phyloP scores from a whole-genome alignment of 2,797 vertebrate species.

The Halcyon leucocephala region DNA sequence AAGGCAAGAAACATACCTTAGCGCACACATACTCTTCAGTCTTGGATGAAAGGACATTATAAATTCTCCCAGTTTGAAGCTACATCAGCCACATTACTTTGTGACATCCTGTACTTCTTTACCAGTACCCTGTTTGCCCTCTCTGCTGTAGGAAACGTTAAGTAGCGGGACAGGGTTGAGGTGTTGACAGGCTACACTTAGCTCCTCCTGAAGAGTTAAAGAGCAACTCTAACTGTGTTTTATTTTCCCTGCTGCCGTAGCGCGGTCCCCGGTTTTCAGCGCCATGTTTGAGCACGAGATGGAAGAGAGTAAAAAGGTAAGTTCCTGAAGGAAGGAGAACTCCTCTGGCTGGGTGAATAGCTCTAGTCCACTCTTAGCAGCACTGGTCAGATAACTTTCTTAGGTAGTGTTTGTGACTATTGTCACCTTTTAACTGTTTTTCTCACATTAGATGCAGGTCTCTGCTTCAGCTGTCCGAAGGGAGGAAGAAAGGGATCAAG shows the following conservation, averaged over 20 bases:
- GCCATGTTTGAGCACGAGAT: conserved; percentile 95
- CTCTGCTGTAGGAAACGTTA: background rate
- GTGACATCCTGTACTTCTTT: background rate
- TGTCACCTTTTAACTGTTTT: background rate
- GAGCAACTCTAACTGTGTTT: background rate
- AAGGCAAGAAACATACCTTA: background rate
- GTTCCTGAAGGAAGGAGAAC: background rate
- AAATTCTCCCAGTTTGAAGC: background rate
- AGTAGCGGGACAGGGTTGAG: background rate
- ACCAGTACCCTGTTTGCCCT: background rate
- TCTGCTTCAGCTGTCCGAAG: background rate
- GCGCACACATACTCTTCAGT: background rate
- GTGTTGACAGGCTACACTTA: background rate
- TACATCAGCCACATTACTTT: rapidly evolving
- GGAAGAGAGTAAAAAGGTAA: conserved; percentile 93
- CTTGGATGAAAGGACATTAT: background rate
- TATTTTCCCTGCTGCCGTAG: conserved; percentile 68
- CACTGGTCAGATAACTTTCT: background rate
- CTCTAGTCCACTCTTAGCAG: background rate
- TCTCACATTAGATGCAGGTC: background rate
- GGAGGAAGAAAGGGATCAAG: background rate
- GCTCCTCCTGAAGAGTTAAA: background rate
- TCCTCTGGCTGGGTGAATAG: background rate
- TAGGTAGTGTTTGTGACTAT: background rate
- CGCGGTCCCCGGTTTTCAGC: conserved; percentile 94